Evolutionary conservation across 1,140 invertebrate species (phyloP), one percentile per base, ranked within the genome.

Genomic region (Aphelenchoides avenae): DNA sequence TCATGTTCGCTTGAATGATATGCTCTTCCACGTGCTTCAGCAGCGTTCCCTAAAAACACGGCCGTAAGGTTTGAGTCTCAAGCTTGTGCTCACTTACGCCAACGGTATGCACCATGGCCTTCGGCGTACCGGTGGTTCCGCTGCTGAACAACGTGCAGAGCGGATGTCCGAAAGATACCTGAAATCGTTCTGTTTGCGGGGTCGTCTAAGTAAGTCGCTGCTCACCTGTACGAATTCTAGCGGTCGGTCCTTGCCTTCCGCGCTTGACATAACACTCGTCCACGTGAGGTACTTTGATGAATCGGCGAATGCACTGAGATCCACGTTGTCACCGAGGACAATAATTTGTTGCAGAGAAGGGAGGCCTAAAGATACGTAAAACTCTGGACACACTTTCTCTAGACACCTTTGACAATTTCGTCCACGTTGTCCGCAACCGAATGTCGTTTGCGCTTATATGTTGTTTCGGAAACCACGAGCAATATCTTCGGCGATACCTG

Each of bases 31-130:
- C 59, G 61, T 84, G 83, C 64, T 84, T 82, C 31, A 84, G 66
- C 24, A 84, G 69, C 27, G 82, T 83, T 30, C 83, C 83, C 82
- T 83, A 62, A 42, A 70, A 72, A 57, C 68, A 42, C 50, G 30
- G 43, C 13, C 22, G 49, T 55, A 43, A 64, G 2, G 29, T 5
- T 5, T 58, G 26, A n/a, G n/a, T 15, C 13, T 11, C 41, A 15
- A 30, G 20, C 51, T 43, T 7, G 31, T 13, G 24, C 50, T 29
- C 5, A 69, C 80, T 75, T 78, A 83, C 83, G 52, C 84, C 84
- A 52, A 79, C 81, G 39, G 82, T 82, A 66, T 85, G 84, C 6
- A 84, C 82, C 75, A 85, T 83, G 66, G 82, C 83, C 69, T 85
- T 85, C 34, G 84, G 84, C 15, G 78, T 73, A 9, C 84, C 84